A percentile compares a stretch with the other conserved stretches of the same genome.
Evolutionary conservation across 2,113 vertebrate species (phyloP).

Genomic region (Rhabdornis inornatus): DNA sequence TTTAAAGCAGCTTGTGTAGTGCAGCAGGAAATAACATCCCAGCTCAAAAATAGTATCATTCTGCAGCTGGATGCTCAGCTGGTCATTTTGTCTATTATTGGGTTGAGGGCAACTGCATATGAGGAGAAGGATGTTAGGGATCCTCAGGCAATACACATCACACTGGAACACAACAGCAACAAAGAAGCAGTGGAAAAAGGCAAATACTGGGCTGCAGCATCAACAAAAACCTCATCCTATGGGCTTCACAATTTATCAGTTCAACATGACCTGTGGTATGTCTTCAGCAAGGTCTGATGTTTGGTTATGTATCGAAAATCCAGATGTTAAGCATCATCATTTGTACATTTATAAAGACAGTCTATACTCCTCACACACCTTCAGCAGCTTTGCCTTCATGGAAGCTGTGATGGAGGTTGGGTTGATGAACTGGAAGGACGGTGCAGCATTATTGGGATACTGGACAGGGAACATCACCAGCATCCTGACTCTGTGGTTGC

Average conservation of each 20-base stretch:
- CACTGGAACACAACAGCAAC: not conserved
- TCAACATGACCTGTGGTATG: not conserved
- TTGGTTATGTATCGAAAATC: not conserved
- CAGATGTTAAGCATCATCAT: not conserved
- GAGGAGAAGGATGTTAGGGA: not conserved
- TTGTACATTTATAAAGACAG: not conserved
- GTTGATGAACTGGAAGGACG: conserved; percentile 92
- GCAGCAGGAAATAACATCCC: not conserved
- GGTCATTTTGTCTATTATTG: not conserved
- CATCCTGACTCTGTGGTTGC: conserved; percentile 88
- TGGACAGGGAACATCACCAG: conserved; percentile 93
- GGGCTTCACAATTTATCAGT: not conserved
- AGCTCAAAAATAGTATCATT: not conserved
- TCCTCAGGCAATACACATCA: not conserved
- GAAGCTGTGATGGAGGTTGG: conserved; percentile 90
- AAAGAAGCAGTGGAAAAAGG: not conserved
- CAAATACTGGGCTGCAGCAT: not conserved
- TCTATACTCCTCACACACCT: conserved; percentile 70
- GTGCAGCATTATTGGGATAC: conserved; percentile 95
- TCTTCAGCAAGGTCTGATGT: not conserved
- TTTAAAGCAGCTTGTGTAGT: not conserved
- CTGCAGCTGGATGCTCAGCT: not conserved
- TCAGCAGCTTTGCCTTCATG: conserved; percentile 94
- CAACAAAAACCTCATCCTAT: not conserved
- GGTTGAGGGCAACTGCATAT: not conserved